Conservation (phyloP, 35 echinoderm and acorn worm species). For the Anneissia japonica region DNA sequence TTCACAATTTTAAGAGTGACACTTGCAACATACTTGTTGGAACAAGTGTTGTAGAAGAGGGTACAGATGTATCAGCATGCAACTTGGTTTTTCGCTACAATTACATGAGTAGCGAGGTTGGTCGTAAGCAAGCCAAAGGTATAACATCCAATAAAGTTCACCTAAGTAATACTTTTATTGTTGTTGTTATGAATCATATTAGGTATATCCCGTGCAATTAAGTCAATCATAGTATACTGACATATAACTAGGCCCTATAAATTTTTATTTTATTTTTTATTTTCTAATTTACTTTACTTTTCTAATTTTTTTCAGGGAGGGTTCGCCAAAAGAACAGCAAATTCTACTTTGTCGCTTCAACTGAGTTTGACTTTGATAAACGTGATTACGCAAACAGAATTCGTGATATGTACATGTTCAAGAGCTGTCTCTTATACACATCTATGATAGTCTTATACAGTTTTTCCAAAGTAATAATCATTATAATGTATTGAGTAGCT, state of each 20-base stretch:
- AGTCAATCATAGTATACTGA: too few relatives aligned
- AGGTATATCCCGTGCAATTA: too few relatives aligned
- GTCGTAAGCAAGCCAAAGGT: conserved; percentile 34
- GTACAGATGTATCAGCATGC: conserved; percentile 4
- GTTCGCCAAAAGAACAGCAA: background rate
- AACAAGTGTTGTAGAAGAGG: conserved; percentile 36
- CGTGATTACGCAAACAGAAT: background rate
- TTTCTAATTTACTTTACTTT: background rate
- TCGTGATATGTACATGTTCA: background rate
- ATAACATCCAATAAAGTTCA: background rate
- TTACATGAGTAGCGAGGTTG: conserved; percentile 29
- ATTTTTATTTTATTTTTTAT: too few relatives aligned
- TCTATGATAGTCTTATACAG: too few relatives aligned
- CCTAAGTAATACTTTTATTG: too few relatives aligned
- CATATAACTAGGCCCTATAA: too few relatives aligned
- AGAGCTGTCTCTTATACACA: too few relatives aligned
- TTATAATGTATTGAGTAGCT: too few relatives aligned
- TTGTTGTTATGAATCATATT: too few relatives aligned
- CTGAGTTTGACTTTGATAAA: background rate
- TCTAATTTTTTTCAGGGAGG: background rate
- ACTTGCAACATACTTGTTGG: conserved; percentile 26
- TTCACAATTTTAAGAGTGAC: background rate
- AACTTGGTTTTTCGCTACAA: conserved; percentile 27
- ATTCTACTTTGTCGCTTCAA: background rate
- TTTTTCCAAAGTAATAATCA: too few relatives aligned